Base-by-base conservation (phyloP, 2,888 invertebrate genomes). In the Polydrusus cervinus region DNA sequence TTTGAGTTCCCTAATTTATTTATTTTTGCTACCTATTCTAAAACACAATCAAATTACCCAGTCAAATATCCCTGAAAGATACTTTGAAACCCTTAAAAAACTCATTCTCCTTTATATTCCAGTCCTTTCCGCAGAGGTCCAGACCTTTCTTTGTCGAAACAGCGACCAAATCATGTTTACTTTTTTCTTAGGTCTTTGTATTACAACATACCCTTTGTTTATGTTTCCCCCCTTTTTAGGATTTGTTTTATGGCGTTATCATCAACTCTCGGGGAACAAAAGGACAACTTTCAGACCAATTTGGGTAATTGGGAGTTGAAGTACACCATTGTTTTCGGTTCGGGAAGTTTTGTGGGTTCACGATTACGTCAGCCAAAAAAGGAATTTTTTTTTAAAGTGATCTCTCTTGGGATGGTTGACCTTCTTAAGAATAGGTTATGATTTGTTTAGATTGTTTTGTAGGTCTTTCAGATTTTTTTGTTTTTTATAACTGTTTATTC, bases 131-230 rank as follows among this genome's bases (percentile, higher is more conserved):
- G 16, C 47, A 47, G 34, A 34, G n/a, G 47, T n/a, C 11, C 61
- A 9, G 38, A 16, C 45, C 64, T 25, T 64, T 64, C 14, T 7
- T 34, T 14, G 16, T 5, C n/a, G 40, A 61, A 38, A 61, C 47
- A 53, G 25, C 53, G 53, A 53, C 51, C 51, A 67, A 67, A 67
- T 53, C 40, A 67, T 53, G 67, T 67, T 67, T 67, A 67, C 67
- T 53, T 67, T 40, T 51, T 51, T 38, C 53, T 53, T 25, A 53
- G 20, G 40, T 53, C 67, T 67, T 38, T 40, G 53, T 40, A 67
- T 51, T 49, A 66, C 49, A 47, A 66, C 53, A 49, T 47, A 25
- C 40, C 55, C 51, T 67, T 67, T 67, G 67, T 30, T 51, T 51
- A 53, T 40, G 40, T 67, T 40, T 51, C 51, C 67, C 53, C 53